These are phyloP conservation scores for Pocillopora meandrina DNA, from an alignment of 92 coral and sea anemone species.

Conservation along the genomic window DNA sequence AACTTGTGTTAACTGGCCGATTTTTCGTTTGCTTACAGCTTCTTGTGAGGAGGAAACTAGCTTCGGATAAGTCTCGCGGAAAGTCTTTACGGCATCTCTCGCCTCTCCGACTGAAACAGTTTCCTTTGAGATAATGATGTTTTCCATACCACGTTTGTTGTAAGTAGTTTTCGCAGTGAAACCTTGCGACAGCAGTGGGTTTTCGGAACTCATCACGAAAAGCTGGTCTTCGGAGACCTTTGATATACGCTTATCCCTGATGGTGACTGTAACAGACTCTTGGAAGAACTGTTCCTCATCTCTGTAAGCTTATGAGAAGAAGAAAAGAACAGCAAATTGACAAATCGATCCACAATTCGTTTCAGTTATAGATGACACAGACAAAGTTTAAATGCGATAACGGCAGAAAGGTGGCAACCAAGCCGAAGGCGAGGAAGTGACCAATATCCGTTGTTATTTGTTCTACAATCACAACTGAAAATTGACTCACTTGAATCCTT, in stretches of 20 bases:
- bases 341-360: background rate
- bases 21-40: conserved; percentile 36
- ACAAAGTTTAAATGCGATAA: too few relatives aligned
- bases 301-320: conserved; percentile 48
- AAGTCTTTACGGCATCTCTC: conserved; percentile 29
- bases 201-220: conserved; percentile 42
- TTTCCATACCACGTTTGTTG: conserved; percentile 30
- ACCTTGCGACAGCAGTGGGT: conserved; percentile 35
- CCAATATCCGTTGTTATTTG: background rate
- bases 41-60: conserved; percentile 60
- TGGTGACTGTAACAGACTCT: conserved; percentile 47
- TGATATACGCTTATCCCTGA: conserved; percentile 24
- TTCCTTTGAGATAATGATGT: conserved; percentile 41
- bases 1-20: conserved; percentile 22
- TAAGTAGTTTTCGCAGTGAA: conserved; percentile 34
- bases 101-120: conserved; percentile 44
- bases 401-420: too few relatives aligned
- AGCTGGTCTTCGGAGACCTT: conserved; percentile 18
- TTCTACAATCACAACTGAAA: background rate
- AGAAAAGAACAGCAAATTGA: background rate
- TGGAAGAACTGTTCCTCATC: conserved; percentile 53
- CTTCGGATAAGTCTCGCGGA: conserved; percentile 39
- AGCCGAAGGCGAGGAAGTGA: too few relatives aligned
- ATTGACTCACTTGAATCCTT: conserved; percentile 61
- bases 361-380: background rate